A percentile compares a stretch with the other conserved stretches of the same genome.
Conservation (phyloP, 2,797 vertebrate species). For the Darevskia mixta region DNA sequence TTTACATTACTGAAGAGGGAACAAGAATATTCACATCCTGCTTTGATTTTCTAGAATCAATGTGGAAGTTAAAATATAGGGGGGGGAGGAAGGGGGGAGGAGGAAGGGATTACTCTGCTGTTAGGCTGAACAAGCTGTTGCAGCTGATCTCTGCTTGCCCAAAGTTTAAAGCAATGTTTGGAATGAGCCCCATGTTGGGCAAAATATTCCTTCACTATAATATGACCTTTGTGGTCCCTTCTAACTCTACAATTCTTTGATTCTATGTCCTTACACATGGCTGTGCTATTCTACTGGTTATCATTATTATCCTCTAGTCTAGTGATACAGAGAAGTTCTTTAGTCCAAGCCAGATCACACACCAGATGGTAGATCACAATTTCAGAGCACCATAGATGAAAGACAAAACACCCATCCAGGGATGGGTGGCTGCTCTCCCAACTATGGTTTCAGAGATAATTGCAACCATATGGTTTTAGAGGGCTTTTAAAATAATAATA, state of each 20-base stretch:
- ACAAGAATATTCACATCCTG: not conserved
- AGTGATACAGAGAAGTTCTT: not conserved
- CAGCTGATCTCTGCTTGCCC: too few relatives aligned
- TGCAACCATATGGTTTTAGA: conserved; percentile 13
- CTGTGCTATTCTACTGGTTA: not conserved
- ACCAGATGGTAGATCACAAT: conserved; percentile 57
- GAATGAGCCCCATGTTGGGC: too few relatives aligned
- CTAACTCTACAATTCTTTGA: too few relatives aligned
- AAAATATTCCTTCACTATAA: too few relatives aligned
- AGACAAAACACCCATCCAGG: conserved; percentile 41
- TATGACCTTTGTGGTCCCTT: too few relatives aligned
- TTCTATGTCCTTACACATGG: too few relatives aligned
- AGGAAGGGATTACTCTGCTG: not conserved
- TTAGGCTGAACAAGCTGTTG: not conserved
- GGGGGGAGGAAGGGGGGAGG: too few relatives aligned
- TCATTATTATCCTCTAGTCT: not conserved
- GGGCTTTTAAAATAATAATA: not conserved
- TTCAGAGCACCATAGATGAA: conserved; percentile 56
- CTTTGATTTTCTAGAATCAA: not conserved
- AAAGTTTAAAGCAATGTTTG: not conserved
- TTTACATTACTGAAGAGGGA: not conserved
- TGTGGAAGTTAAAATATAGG: too few relatives aligned
- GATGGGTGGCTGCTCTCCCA: conserved; percentile 50
- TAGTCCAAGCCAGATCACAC: not conserved
- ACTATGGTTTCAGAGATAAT: conserved; percentile 46